Evolutionary conservation across 2,888 invertebrate genomes (phyloP).

Genomic region (Thumatha senex): DNA sequence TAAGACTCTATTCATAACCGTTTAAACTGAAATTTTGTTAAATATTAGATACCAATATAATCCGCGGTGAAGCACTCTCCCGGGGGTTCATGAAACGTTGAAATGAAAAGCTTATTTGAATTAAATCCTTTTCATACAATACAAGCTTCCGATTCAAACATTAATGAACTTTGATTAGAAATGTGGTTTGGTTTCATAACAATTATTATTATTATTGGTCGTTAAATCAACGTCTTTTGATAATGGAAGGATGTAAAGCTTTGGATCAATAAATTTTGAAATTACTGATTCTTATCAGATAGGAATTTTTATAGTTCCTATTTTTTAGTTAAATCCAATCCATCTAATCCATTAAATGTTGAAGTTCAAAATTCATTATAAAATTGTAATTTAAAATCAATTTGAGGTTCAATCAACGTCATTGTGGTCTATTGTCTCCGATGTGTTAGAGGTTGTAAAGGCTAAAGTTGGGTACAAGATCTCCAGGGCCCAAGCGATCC

Average conservation of each 20-base stretch:
- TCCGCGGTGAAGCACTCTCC: constrained; percentile 36
- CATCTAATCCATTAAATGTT: too few relatives aligned
- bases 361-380: too few relatives aligned
- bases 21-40: constrained; percentile 40
- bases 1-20: constrained; percentile 29
- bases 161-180: constrained; percentile 48
- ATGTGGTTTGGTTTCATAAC: constrained; percentile 30
- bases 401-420: too few relatives aligned
- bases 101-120: constrained; percentile 56
- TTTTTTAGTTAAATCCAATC: too few relatives aligned
- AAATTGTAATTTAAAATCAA: too few relatives aligned
- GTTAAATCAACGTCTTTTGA: constrained; percentile 30
- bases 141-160: constrained; percentile 40
- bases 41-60: constrained; percentile 24
- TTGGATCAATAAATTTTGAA: constrained; percentile 19
- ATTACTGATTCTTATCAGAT: constrained; percentile 30
- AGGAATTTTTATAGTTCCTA: too few relatives aligned
- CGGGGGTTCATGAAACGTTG: constrained; percentile 36
- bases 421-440: too few relatives aligned
- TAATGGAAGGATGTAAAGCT: constrained; percentile 23
- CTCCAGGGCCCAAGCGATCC: too few relatives aligned
- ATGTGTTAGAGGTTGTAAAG: too few relatives aligned
- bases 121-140: constrained; percentile 52
- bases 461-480: too few relatives aligned
- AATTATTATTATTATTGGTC: constrained; percentile 36